Percentiles rank a stretch among this genome's conserved stretches.
Conservation (phyloP, 1,140 invertebrate species). For the Orussus abietinus region DNA sequence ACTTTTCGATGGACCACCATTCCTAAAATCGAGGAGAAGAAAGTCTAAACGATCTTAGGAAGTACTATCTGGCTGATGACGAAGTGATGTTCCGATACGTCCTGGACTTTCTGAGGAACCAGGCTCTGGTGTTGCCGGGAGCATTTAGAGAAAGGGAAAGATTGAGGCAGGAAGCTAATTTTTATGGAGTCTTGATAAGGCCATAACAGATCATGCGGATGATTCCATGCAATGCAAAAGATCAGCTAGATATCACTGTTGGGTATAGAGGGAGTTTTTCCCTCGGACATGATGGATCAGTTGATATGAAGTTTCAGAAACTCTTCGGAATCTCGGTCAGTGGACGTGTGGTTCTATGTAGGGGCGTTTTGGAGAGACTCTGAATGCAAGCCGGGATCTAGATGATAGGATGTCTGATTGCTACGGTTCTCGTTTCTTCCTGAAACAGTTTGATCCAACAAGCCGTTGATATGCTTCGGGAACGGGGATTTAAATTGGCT, state of each 20-base stretch:
- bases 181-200: constrained; percentile 72
- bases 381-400: constrained; percentile 97
- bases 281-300: constrained; percentile 96
- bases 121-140: constrained; percentile 86
- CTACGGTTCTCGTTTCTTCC: constrained; percentile 96
- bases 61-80: constrained; percentile 94
- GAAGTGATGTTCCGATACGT: constrained; percentile 98
- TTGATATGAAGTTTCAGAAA: constrained; percentile 98
- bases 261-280: constrained; percentile 99
- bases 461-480: constrained; percentile 94
- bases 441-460: constrained; percentile 98
- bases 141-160: constrained; percentile 92
- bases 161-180: constrained; percentile 86
- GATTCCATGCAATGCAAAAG: too few relatives aligned
- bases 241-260: constrained; percentile 82
- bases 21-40: not conserved
- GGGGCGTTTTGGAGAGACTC: constrained; percentile 91
- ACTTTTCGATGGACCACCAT: not conserved
- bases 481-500: constrained; percentile 85
- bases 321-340: constrained; percentile 94
- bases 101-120: constrained; percentile 90
- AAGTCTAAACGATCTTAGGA: too few relatives aligned
- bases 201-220: constrained; percentile 60
- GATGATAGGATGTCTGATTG: constrained; percentile 89
- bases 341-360: constrained; percentile 85